Evolutionary conservation across 2,888 invertebrate genomes (phyloP), one percentile per base, ranked within the genome.

Genomic region (Trypoxylon attenuatum): DNA sequence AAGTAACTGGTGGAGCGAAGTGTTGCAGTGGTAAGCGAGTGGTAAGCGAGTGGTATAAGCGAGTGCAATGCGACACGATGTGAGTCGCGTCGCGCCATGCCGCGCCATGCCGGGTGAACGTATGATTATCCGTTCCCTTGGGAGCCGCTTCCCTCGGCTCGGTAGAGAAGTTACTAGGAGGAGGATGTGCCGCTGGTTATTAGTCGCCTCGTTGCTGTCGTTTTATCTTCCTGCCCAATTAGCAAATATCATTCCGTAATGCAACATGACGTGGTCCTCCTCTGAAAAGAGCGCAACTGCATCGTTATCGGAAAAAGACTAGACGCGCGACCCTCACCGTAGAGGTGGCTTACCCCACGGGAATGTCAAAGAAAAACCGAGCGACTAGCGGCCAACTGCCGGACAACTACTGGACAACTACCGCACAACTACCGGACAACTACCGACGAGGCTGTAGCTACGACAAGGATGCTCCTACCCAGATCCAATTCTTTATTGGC

Each of bases 181-280:
- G 58, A 55, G 58, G 61, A 67, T 56, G 71, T 68, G 66, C 67
- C 77, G 77, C 81, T 80, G 80, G 84, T 87, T 86, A 86, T 86
- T 86, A 86, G 82, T 83, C 82, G 78, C 79, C 77, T 33, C 33
- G 33, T 33, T 33, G 77, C 76, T 71, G 76, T 81, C 80, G 78
- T 82, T 86, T 86, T 86, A 84, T 87, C 84, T 85, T 85, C 84
- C 81, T 78, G 78, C 84, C 85, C 85, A 86, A 87, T 87, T 87
- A 87, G 85, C 84, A 81, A 83, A 82, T 85, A 86, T 85, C 84
- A 83, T 84, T 83, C 78, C 76, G 86, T 86, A 87, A 86, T 85
- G 84, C 84, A 84, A 85, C 79, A 76, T 85, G 87, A 86, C 85
- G 79, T 79, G 73, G 71, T 70, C 64, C 78, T 76, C 69, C 73